Evolutionary conservation across 2,888 invertebrate species (phyloP).

Genomic region (Coenonympha glycerion): DNA sequence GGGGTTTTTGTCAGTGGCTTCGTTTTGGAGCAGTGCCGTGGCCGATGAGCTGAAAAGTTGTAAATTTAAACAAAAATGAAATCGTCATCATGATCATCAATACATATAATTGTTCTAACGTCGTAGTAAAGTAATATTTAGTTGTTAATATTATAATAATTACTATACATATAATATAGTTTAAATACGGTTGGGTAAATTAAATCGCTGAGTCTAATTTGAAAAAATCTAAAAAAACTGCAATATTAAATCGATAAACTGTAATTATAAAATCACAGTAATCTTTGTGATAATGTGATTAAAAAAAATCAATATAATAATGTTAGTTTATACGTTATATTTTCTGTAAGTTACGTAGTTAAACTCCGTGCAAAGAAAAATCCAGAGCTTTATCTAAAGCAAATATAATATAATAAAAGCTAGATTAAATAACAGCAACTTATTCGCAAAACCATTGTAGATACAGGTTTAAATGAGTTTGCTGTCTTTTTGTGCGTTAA

Average conservation of each 20-base stretch:
- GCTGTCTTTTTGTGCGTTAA: no score
- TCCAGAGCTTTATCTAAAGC: no score
- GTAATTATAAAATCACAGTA: background rate
- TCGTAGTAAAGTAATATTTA: constrained; percentile 5
- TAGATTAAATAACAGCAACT: no score
- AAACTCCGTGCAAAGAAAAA: background rate
- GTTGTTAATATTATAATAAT: constrained; percentile 5
- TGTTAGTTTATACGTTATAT: no score
- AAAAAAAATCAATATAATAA: background rate
- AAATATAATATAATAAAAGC: no score
- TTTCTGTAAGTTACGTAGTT: background rate
- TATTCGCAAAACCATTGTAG: no score
- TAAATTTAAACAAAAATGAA: background rate
- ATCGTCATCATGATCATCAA: background rate
- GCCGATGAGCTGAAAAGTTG: no score
- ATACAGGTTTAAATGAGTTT: no score
- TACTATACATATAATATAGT: constrained; percentile 2
- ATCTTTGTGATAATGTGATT: background rate
- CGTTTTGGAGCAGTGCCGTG: no score
- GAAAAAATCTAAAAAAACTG: background rate
- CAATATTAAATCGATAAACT: background rate
- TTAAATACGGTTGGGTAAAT: constrained; percentile 6
- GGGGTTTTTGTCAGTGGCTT: no score
- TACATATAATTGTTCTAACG: constrained; percentile 2
- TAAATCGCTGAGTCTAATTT: background rate